phyloP scores from a whole-genome alignment of 2,888 invertebrate species.

The Cylindroiulus punctatus region DNA sequence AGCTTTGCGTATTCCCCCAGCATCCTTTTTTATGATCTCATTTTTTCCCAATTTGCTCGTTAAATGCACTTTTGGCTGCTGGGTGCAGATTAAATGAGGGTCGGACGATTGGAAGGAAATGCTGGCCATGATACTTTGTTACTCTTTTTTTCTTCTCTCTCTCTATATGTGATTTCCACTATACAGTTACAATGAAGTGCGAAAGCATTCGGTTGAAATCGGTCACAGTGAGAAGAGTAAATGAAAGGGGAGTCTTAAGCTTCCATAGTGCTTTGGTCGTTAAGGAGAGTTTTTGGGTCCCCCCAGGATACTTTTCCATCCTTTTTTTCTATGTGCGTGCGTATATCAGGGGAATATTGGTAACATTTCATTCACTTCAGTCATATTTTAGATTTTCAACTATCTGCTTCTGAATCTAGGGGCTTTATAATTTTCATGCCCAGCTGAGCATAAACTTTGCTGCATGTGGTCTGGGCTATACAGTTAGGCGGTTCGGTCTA shows the following conservation, averaged over 20 bases:
- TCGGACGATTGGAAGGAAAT: constrained; percentile 45
- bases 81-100: constrained; percentile 42
- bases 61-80: constrained; percentile 45
- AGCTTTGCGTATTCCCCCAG: constrained; percentile 45
- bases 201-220: constrained; percentile 39
- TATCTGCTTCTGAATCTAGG: constrained; percentile 10
- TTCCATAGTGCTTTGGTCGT: constrained; percentile 24
- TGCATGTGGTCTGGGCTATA: constrained; percentile 33
- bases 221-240: constrained; percentile 40
- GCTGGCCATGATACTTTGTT: constrained; percentile 47
- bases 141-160: background rate
- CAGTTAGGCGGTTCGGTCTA: background rate
- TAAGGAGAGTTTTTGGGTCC: constrained; percentile 31
- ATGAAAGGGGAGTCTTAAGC: constrained; percentile 41
- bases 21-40: constrained; percentile 45
- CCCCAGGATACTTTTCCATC: constrained; percentile 1
- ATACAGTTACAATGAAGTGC: constrained; percentile 28
- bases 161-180: background rate
- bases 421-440: constrained; percentile 31
- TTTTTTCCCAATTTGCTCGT: constrained; percentile 47
- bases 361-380: constrained; percentile 22
- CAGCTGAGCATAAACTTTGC: constrained; percentile 12
- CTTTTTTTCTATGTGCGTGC: background rate
- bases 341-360: background rate
- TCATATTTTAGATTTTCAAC: constrained; percentile 1